Conservation (phyloP, 1,140 invertebrate species). For the Lasaia peninsularis region DNA sequence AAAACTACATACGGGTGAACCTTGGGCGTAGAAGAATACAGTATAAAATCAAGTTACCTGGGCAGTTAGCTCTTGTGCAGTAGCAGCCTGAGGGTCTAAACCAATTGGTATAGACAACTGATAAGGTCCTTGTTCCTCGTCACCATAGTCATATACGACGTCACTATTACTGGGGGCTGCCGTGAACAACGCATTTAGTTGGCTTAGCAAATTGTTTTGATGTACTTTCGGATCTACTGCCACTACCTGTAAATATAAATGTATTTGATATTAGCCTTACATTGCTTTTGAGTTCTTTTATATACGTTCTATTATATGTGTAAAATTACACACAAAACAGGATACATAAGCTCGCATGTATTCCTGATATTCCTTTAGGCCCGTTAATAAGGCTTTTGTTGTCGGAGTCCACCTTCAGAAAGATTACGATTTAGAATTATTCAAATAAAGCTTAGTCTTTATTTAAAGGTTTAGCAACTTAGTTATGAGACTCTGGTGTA, state of each 20-base stretch:
- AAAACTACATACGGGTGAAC: background rate
- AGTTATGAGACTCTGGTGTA: too few relatives aligned
- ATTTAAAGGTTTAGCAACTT: too few relatives aligned
- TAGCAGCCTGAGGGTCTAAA: conserved; percentile 46
- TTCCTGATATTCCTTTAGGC: too few relatives aligned
- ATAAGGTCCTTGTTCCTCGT: conserved; percentile 57
- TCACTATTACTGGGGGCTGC: conserved; percentile 47
- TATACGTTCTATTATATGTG: too few relatives aligned
- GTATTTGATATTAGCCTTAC: background rate
- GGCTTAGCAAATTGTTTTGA: conserved; percentile 56
- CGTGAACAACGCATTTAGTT: conserved; percentile 60
- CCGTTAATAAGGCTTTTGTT: too few relatives aligned
- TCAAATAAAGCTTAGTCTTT: too few relatives aligned
- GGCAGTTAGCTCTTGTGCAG: conserved; percentile 49
- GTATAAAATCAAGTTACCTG: conserved; percentile 39
- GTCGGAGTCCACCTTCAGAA: too few relatives aligned
- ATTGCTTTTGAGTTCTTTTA: too few relatives aligned
- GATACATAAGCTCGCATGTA: too few relatives aligned
- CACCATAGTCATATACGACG: conserved; percentile 61
- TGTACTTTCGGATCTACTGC: conserved; percentile 62
- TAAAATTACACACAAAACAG: too few relatives aligned
- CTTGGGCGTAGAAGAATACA: background rate
- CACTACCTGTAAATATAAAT: conserved; percentile 44
- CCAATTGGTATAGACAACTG: conserved; percentile 64
- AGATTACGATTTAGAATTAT: too few relatives aligned